A percentile compares a stretch with the other conserved stretches of the same genome.
phyloP scores from a whole-genome alignment of 1,140 invertebrate species.

The Diplogasteroides magnus region DNA sequence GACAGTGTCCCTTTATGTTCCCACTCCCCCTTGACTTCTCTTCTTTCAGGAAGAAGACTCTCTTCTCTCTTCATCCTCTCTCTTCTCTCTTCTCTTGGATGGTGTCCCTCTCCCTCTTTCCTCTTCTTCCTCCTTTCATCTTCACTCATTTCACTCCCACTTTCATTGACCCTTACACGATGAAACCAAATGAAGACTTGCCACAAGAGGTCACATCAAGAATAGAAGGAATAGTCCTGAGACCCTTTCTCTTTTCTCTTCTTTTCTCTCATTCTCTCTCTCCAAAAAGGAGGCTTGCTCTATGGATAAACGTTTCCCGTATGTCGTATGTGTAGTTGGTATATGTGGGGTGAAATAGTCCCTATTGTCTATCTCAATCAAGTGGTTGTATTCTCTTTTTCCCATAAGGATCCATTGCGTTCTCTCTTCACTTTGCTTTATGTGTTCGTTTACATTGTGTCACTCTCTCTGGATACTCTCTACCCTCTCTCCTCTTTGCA shows the following conservation, averaged over 20 bases:
- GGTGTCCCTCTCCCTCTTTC: background rate
- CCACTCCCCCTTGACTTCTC: background rate
- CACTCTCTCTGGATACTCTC: background rate
- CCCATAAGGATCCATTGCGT: too few species aligned
- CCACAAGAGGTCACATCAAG: too few species aligned
- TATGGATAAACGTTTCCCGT: too few species aligned
- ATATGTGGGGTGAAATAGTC: too few species aligned
- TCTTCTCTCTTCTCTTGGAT: background rate
- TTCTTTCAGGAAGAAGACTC: background rate
- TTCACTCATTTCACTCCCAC: background rate
- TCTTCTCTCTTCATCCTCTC: background rate
- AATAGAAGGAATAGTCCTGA: too few species aligned
- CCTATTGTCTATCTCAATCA: background rate
- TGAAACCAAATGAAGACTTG: too few species aligned
- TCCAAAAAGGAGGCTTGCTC: too few species aligned
- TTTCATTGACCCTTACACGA: too few species aligned
- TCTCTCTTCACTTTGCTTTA: background rate
- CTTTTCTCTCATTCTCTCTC: constrained; percentile 1
- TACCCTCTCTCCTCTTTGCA: constrained; percentile 9
- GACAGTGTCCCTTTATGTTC: background rate
- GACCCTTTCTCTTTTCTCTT: background rate
- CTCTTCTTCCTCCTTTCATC: background rate
- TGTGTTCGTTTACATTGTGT: background rate
- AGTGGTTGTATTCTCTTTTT: background rate
- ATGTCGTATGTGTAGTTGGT: too few species aligned